Evolutionary conservation across 2,888 invertebrate genomes (phyloP).

Genomic region (Digitonthophagus gazella): DNA sequence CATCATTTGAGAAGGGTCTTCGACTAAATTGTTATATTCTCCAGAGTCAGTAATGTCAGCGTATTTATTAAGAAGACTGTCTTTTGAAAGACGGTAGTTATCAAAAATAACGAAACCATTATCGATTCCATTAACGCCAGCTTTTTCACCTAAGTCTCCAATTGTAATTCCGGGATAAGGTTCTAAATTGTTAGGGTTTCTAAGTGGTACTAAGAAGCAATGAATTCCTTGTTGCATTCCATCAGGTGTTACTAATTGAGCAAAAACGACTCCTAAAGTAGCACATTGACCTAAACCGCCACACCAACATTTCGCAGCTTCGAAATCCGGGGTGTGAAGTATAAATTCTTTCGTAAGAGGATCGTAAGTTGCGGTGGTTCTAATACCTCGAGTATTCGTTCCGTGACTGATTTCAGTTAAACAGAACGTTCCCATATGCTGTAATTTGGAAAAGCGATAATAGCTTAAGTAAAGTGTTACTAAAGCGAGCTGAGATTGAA

Average conservation of each 20-base stretch:
- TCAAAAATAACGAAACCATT: conserved; percentile 77
- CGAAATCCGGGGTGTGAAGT: conserved; percentile 72
- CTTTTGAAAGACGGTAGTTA: conserved; percentile 77
- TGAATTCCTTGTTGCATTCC: conserved; percentile 80
- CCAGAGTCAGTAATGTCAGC: conserved; percentile 86
- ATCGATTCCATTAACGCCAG: conserved; percentile 88
- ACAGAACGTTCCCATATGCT: conserved; percentile 73
- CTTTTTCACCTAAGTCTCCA: conserved; percentile 91
- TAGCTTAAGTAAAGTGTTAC: no score
- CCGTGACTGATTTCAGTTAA: conserved; percentile 90
- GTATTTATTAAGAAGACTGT: conserved; percentile 76
- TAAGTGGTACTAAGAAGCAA: conserved; percentile 82
- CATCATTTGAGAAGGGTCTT: conserved; percentile 80
- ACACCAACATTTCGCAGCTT: conserved; percentile 83
- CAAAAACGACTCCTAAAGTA: conserved; percentile 85
- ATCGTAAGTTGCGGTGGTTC: conserved; percentile 81
- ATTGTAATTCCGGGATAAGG: conserved; percentile 78
- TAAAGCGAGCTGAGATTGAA: neutral
- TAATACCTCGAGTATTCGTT: conserved; percentile 84
- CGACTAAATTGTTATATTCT: conserved; percentile 74
- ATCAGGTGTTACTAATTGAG: conserved; percentile 80
- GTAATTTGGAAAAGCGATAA: conserved; percentile 19
- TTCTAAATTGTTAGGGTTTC: conserved; percentile 69
- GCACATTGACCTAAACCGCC: conserved; percentile 78
- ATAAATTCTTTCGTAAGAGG: conserved; percentile 69